Conservation (phyloP, 92 coral and sea anemone species). For the Palythoa caribaeorum region DNA sequence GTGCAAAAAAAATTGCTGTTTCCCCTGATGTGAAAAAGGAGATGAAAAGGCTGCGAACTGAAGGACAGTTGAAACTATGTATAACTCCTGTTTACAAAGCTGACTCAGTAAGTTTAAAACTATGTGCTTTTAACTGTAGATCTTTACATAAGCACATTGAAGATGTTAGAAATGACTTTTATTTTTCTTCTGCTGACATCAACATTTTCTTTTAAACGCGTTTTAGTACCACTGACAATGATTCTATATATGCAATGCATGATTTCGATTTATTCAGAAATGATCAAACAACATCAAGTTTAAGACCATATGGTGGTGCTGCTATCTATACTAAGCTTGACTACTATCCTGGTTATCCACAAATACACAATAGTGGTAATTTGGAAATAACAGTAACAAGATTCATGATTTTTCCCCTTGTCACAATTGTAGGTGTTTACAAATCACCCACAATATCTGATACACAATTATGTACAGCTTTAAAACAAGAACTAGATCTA, state of each 20-base stretch:
- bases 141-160: conserved; percentile 55
- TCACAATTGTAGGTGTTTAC: conserved; percentile 4
- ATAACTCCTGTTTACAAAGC: conserved; percentile 42
- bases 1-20: conserved; percentile 47
- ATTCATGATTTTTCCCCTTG: conserved; percentile 1
- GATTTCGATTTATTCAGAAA: conserved; percentile 29
- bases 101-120: conserved; percentile 33
- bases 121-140: conserved; percentile 43
- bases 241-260: conserved; percentile 28
- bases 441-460: neutral
- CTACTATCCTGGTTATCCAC: conserved; percentile 2
- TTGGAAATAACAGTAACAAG: neutral
- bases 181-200: conserved; percentile 39
- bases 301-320: neutral
- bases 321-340: conserved; percentile 1
- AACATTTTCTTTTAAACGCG: conserved; percentile 45
- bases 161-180: conserved; percentile 51
- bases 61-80: conserved; percentile 36
- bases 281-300: neutral
- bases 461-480: neutral
- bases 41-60: conserved; percentile 43
- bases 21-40: conserved; percentile 42
- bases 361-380: neutral
- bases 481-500: neutral
- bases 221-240: conserved; percentile 30